Evolutionary conservation across 2,888 invertebrate genomes (phyloP), one percentile per base, ranked within the genome.

Genomic region (Lacanobia oleracea): DNA sequence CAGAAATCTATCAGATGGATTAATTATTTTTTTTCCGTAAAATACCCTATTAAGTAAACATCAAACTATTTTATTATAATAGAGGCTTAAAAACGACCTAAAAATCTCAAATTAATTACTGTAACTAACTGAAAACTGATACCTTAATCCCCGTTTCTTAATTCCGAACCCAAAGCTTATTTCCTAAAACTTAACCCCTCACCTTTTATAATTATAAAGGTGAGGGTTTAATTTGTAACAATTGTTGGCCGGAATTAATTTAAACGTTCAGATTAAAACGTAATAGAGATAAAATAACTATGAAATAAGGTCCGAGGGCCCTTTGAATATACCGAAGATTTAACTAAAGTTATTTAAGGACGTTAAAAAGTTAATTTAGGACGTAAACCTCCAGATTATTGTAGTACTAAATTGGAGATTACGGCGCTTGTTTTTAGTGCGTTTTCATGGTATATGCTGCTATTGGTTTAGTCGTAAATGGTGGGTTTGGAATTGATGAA

Each of bases 271-370:
- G 71, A 85, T 86, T 80, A 80, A 60, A 79, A 77, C 73, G 67
- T 83, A 80, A 80, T 73, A 68, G 59, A 75, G 75, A 79, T 74
- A 77, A 86, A 86, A 80, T 78, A 76, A 80, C 87, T 86, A 86
- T 77, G 83, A 82, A 83, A 83, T 79, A 82, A 53, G 75, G 71
- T 72, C 61, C 57, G 3, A 23, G 51, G 59, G 59, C 33, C 48
- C 33, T 78, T 60, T 56, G 45, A 27, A 53, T 45, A 70, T 63
- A 27, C 81, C 37, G 23, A 56, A 51, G 48, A 70, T 81, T 63
- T 62, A 57, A 66, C 60, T 40, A 62, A 78, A 72, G 75, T 73
- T 73, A 80, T 82, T 77, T 57, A 23, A 45, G n/a, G 51, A 54
- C 37, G 59, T 67, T 84, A 75, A 82, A 75, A 85, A 77, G 69